A percentile compares a stretch with the other conserved stretches of the same genome.
phyloP scores from a whole-genome alignment of 2,888 invertebrate genomes.

The Crepidodera aurea region DNA sequence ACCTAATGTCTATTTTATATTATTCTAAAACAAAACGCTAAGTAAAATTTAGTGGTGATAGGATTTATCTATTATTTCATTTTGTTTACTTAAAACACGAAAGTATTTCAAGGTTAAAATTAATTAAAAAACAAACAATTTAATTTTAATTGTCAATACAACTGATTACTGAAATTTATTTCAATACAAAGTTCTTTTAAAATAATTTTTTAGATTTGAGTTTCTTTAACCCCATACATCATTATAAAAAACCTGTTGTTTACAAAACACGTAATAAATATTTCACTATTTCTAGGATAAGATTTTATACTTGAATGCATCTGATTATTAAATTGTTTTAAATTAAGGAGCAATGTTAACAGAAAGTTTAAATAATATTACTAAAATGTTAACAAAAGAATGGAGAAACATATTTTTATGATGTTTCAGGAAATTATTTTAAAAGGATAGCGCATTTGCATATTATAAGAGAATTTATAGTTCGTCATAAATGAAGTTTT shows the following conservation, averaged over 20 bases:
- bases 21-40: too few relatives aligned
- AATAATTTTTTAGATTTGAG: not conserved
- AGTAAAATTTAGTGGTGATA: too few relatives aligned
- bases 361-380: too few relatives aligned
- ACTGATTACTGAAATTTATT: slow-evolving; percentile 3
- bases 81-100: not conserved
- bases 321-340: not conserved
- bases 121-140: not conserved
- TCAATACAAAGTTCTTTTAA: slow-evolving; percentile 4
- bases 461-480: too few relatives aligned
- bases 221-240: slow-evolving; percentile 1
- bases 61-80: too few relatives aligned
- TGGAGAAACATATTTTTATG: too few relatives aligned
- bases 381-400: too few relatives aligned
- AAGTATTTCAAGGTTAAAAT: not conserved
- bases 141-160: not conserved
- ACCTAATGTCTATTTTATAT: too few relatives aligned
- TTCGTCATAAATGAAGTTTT: too few relatives aligned
- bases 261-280: not conserved
- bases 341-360: not conserved
- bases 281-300: not conserved
- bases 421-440: too few relatives aligned
- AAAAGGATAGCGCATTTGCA: too few relatives aligned
- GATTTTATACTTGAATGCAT: slow-evolving; percentile 1
- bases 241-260: not conserved